Base-by-base conservation (phyloP, 1,140 invertebrate genomes). In the Mya arenaria region DNA sequence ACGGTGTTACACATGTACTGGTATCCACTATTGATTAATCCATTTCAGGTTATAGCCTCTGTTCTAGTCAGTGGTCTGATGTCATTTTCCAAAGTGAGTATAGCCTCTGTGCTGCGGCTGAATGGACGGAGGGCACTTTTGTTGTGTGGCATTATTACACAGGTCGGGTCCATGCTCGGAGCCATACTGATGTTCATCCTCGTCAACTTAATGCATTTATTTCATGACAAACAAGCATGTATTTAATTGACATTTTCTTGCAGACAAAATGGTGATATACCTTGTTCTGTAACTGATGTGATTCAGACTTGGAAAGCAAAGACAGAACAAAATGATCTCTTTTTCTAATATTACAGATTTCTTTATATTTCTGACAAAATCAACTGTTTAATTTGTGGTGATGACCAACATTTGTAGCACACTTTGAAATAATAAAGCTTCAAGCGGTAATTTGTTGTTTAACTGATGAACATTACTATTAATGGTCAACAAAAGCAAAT, bases 11-110 rank as follows among this genome's bases (percentile, higher is more conserved):
- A n/a, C n/a, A n/a, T n/a, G n/a, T n/a, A n/a, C n/a, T n/a, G n/a
- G n/a, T n/a, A n/a, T n/a, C 19, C 28, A 23, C n/a, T 56, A 17
- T 32, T 32, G 5, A 44, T 52, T 48, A 55, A 37, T 75, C 36
- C 41, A 55, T 90, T 92, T 69, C 91, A 96, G 96, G 94, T 97
- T 0, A 15, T 95, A 0, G 88, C 94, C 0, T 97, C 96, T 96
- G 94, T 97, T 52, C 19, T 94, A 55, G 93, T 95, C 55, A 93
- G 94, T 30, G 96, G 94, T 10, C 85, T 96, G 0, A 94, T 96
- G 73, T 96, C 96, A 58, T 98, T 97, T 91, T 94, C 96, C 0
- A 97, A 97, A 93, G 95, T 97, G 86, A 95, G 95, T 78, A 96
- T 97, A 39, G 97, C 96, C n/a, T 95, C 95, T 0, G 91, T 96